Conservation (phyloP, 1,140 invertebrate species). For the Pseudomyrmex concolor region DNA sequence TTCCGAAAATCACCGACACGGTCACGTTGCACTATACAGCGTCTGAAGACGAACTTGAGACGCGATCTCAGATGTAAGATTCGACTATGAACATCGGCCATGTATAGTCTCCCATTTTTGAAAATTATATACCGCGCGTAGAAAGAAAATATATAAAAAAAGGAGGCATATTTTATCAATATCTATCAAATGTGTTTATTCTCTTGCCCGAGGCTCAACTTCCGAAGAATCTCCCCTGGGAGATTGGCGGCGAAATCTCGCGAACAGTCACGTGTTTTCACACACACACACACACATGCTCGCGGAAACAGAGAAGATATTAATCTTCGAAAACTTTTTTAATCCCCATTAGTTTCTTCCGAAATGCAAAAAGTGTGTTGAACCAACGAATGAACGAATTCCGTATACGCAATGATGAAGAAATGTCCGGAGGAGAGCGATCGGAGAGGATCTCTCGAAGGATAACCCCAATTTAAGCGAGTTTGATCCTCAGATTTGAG, state of each 20-base stretch:
- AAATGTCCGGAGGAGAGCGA: slow-evolving; percentile 8
- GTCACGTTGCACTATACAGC: too few species aligned
- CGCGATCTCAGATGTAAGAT: too few species aligned
- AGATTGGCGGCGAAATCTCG: neutral
- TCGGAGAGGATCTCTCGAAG: slow-evolving; percentile 8
- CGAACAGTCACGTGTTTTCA: too few species aligned
- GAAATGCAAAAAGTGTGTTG: too few species aligned
- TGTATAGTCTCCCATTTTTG: neutral
- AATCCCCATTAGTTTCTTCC: too few species aligned
- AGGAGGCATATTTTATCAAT: too few species aligned
- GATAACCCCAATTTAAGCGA: slow-evolving; percentile 48
- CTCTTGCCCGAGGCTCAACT: neutral
- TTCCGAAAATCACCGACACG: too few species aligned
- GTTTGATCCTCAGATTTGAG: slow-evolving; percentile 44
- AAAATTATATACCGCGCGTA: neutral
- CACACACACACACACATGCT: too few species aligned
- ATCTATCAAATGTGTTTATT: too few species aligned
- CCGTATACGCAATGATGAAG: neutral
- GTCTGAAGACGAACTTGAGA: too few species aligned
- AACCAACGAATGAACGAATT: neutral
- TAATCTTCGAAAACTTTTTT: neutral
- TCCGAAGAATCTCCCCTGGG: neutral
- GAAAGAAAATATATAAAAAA: neutral
- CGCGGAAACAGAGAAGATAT: neutral
- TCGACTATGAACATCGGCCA: too few species aligned